Conservation (phyloP, 1,140 invertebrate genomes). For the Caenorhabditis latens region DNA sequence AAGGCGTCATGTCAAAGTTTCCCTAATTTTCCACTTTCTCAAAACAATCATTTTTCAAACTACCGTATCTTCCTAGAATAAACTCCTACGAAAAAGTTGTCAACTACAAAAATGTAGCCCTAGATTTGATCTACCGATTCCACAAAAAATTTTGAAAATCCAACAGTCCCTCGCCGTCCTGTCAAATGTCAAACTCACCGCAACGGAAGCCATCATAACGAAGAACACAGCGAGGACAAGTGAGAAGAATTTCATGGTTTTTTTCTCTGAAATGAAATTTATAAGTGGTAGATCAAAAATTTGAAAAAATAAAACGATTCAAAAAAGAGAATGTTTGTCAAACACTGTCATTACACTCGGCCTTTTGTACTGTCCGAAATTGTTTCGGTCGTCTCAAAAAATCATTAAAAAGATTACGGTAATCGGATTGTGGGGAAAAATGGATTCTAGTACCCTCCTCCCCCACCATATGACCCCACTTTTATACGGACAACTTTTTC, state of each 20-base stretch:
- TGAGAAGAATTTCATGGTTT: slow-evolving; percentile 38
- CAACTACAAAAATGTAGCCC: too few species aligned
- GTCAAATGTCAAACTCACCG: slow-evolving; percentile 21
- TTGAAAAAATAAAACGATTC: not conserved
- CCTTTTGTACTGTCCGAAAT: not conserved
- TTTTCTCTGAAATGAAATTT: not conserved
- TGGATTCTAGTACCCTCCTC: not conserved
- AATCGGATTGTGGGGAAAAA: slow-evolving; percentile 15
- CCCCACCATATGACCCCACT: not conserved
- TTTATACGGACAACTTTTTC: not conserved
- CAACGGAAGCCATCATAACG: slow-evolving; percentile 55
- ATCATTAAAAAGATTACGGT: slow-evolving; percentile 15
- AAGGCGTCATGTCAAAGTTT: too few species aligned
- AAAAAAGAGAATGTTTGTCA: not conserved
- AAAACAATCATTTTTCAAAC: too few species aligned
- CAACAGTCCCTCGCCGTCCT: not conserved
- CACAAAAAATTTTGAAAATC: not conserved
- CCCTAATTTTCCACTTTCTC: too few species aligned
- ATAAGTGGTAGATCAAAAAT: not conserved
- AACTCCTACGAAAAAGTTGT: too few species aligned
- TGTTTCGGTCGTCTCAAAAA: not conserved
- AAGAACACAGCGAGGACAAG: slow-evolving; percentile 51
- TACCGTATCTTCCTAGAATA: too few species aligned
- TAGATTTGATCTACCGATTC: too few species aligned
- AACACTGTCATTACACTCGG: not conserved